These are phyloP conservation scores for Dinomys branickii DNA, from an alignment of 2,113 vertebrate genomes.

Conservation along the genomic window DNA sequence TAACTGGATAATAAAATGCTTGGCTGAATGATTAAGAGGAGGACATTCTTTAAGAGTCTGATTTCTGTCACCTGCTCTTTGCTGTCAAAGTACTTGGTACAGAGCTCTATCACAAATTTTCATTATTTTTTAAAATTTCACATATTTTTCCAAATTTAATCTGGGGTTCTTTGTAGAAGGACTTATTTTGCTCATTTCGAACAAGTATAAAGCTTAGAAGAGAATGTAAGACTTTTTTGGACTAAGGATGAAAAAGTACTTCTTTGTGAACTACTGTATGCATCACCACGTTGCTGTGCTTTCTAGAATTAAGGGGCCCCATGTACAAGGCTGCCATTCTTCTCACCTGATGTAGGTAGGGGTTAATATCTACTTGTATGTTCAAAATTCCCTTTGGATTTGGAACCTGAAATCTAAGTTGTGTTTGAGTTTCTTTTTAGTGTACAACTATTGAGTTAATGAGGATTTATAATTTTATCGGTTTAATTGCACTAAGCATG, in stretches of 20 bases:
- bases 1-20: too few species aligned
- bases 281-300: background rate
- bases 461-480: background rate
- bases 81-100: background rate
- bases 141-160: background rate
- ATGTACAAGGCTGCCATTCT: background rate
- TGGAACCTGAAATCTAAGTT: background rate
- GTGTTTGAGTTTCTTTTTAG: background rate
- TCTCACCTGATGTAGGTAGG: background rate
- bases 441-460: background rate
- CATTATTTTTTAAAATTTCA: background rate
- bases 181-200: background rate
- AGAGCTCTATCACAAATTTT: background rate
- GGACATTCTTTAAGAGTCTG: background rate
- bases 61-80: too few species aligned
- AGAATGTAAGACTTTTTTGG: background rate
- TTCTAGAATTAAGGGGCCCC: background rate
- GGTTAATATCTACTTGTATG: background rate
- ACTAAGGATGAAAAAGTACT: too few species aligned
- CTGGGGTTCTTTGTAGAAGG: background rate
- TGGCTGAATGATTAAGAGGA: background rate
- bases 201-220: background rate
- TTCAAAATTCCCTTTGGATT: background rate
- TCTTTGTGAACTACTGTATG: background rate
- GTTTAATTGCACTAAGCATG: background rate